Conservation (phyloP, 53 echinoderm and acorn worm genomes). For the Paelopatides confundens region DNA sequence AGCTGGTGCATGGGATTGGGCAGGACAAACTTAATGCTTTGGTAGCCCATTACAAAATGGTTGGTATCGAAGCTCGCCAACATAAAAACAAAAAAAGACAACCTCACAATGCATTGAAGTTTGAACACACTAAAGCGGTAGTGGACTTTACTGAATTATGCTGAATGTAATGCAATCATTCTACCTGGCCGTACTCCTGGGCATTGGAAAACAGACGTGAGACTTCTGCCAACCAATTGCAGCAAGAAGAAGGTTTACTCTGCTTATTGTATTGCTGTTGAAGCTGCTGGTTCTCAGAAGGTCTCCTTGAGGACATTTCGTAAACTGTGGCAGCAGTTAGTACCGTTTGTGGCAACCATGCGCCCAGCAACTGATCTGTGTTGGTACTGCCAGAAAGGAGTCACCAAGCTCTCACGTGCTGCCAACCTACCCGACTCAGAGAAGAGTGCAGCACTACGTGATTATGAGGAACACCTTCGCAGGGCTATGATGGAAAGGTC, state of each 20-base stretch:
- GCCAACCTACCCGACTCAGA: constrained; percentile 43
- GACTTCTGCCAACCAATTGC: constrained; percentile 22
- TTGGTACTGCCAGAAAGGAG: constrained; percentile 39
- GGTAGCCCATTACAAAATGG: too few species aligned
- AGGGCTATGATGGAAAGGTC: constrained; percentile 26
- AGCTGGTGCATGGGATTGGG: too few species aligned
- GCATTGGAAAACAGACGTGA: constrained; percentile 33
- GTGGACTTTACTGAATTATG: constrained; percentile 38
- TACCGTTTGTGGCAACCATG: constrained; percentile 33
- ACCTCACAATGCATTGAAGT: too few species aligned
- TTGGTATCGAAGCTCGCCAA: too few species aligned
- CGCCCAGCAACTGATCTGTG: constrained; percentile 25
- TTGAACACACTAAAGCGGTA: too few species aligned
- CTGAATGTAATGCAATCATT: constrained; percentile 32
- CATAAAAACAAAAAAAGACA: too few species aligned
- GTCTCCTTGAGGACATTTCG: constrained; percentile 28
- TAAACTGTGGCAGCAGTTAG: constrained; percentile 26
- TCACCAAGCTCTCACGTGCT: not conserved
- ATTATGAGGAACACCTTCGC: constrained; percentile 19
- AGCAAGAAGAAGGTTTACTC: constrained; percentile 25
- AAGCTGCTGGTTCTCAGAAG: constrained; percentile 11
- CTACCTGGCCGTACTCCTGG: not conserved
- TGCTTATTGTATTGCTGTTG: constrained; percentile 16
- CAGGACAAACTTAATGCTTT: too few species aligned
- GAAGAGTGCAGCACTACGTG: too few species aligned